Base-by-base conservation (phyloP, 2,113 vertebrate species). In the Menura novaehollandiae region DNA sequence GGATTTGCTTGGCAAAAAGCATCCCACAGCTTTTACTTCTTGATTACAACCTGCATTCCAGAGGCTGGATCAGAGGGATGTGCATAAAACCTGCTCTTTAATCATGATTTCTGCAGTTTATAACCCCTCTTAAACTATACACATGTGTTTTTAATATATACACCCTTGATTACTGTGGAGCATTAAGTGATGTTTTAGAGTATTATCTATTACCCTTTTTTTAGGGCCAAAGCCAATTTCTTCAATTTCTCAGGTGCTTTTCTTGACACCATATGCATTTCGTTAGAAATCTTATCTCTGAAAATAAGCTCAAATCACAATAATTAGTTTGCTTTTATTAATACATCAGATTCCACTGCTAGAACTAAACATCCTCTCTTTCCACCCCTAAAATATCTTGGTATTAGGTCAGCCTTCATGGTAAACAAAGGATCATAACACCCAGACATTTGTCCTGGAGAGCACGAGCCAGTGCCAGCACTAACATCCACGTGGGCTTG, bases 401-500 rank as follows among this genome's bases (percentile, higher is more conserved):
- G 19, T 5, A 17, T 49, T 35, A 69, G 32, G 33, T n/a, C 52
- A 72, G 23, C 10, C 9, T 58, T 66, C 69, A 33, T 9, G 69
- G 49, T 4, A 62, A 69, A 9, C 6, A 62, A 56, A 87, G 27
- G 12, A 60, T 15, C 27, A 3, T 1, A 56, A 64, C 7, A 59
- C 5, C 7, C 24, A 41, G 35, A 13, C 4, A n/a, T 10, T 15
- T 32, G 11, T 55, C 43, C 60, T 37, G 0, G 0, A 67, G 39
- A 68, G 16, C 49, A 64, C 0, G 0, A 78, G 21, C 15, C 77
- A 28, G 8, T 39, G n/a, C 22, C 85, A 52, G 32, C 17, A 2
- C 16, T 8, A 8, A 27, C 15, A 90, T 8, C 37, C 35, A 35
- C 19, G 0, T 0, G 30, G 32, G 6, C 4, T 1, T 4, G 1